Evolutionary conservation across 2,113 vertebrate species (phyloP).

Genomic region (Takifugu bimaculatus): DNA sequence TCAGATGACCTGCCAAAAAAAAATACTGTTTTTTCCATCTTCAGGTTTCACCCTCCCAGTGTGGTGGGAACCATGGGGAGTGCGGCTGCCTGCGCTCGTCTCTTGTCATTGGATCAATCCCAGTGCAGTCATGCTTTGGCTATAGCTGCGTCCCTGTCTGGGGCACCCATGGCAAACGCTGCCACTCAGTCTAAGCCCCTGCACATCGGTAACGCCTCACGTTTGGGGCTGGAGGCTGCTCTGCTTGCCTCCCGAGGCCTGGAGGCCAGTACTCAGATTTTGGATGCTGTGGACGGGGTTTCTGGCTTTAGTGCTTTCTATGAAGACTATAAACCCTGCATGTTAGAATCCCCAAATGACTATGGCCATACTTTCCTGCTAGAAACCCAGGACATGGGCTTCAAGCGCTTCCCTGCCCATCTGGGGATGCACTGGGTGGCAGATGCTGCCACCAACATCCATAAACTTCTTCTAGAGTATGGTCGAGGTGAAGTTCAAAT

Average conservation of each 20-base stretch:
- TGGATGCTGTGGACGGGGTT: conserved; percentile 80
- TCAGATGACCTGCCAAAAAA: conserved; percentile 9
- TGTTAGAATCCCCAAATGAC: conserved; percentile 48
- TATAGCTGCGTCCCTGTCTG: conserved; percentile 82
- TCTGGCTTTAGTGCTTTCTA: conserved; percentile 85
- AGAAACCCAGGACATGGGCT: conserved; percentile 84
- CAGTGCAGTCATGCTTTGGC: conserved; percentile 81
- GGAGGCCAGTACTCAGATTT: conserved; percentile 76
- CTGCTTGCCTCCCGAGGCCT: conserved; percentile 81
- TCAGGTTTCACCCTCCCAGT: conserved; percentile 86
- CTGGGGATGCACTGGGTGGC: conserved; percentile 90
- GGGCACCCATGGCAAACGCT: conserved; percentile 88
- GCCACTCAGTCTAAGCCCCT: conserved; percentile 86
- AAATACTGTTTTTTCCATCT: not conserved
- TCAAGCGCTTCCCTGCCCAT: conserved; percentile 87
- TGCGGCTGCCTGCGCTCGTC: conserved; percentile 79
- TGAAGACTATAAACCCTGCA: conserved; percentile 75
- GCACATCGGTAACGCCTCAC: conserved; percentile 82
- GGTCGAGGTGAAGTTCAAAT: conserved; percentile 68
- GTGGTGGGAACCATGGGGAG: conserved; percentile 88
- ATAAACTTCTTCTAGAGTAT: conserved; percentile 72
- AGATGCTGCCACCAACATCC: conserved; percentile 78
- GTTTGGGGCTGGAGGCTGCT: conserved; percentile 83
- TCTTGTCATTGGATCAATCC: conserved; percentile 71
- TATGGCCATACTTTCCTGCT: conserved; percentile 75